These are phyloP conservation scores for Drosophila paramelanica DNA, from an alignment of 2,888 invertebrate genomes.

Conservation along the genomic window DNA sequence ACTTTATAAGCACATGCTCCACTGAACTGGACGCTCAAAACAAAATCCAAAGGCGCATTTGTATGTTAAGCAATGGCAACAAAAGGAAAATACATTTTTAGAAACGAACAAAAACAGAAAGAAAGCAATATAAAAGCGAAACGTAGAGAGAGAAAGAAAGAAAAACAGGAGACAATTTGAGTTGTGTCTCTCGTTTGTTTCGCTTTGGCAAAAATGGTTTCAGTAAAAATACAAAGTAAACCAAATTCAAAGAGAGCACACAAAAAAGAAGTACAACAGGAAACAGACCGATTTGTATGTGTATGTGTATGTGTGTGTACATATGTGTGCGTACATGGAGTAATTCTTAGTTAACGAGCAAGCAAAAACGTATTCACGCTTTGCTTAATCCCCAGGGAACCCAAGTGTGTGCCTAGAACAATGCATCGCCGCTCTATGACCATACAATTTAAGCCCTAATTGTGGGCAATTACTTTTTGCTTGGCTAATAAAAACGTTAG, in stretches of 20 bases:
- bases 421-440: conserved; percentile 56
- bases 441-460: conserved; percentile 74
- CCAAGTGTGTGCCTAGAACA: conserved; percentile 48
- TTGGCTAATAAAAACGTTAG: conserved; percentile 80
- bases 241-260: conserved; percentile 34
- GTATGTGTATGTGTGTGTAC: conserved; percentile 8
- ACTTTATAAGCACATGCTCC: conserved; percentile 50
- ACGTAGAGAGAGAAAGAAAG: not conserved
- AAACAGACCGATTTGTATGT: conserved; percentile 11
- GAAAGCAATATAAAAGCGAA: not conserved
- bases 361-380: conserved; percentile 73
- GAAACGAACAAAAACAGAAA: conserved; percentile 1
- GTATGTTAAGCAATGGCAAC: conserved; percentile 46
- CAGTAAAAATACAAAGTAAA: conserved; percentile 66
- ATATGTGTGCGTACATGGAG: conserved; percentile 41
- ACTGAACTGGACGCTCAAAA: conserved; percentile 55
- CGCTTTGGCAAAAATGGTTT: conserved; percentile 49
- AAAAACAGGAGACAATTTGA: conserved; percentile 27
- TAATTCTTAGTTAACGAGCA: conserved; percentile 81
- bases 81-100: conserved; percentile 35
- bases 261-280: conserved; percentile 15
- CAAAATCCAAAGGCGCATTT: conserved; percentile 38
- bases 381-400: conserved; percentile 67
- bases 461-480: conserved; percentile 75
- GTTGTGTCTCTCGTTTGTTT: conserved; percentile 27